A percentile compares a stretch with the other conserved stretches of the same genome.
Conservation (phyloP, 2,888 invertebrate genomes). For the Axea sp. region DNA sequence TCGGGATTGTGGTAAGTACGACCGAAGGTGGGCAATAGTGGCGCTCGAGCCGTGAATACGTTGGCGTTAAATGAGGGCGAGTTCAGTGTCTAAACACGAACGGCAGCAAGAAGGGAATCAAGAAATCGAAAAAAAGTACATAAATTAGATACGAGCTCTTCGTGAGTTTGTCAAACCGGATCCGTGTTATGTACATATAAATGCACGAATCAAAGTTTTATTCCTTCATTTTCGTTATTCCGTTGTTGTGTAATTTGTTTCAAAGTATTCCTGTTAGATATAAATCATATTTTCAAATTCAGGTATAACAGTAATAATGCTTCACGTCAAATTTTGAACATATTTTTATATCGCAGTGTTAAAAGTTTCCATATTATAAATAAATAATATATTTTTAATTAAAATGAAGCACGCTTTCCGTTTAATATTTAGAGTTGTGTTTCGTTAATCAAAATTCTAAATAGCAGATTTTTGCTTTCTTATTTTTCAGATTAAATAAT, state of each 20-base stretch:
- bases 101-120: slow-evolving; percentile 28
- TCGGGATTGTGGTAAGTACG: slow-evolving; percentile 20
- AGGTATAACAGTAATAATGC: too few species aligned
- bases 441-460: too few species aligned
- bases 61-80: slow-evolving; percentile 41
- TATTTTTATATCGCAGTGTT: too few species aligned
- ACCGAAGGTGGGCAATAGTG: slow-evolving; percentile 26
- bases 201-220: slow-evolving; percentile 27
- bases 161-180: slow-evolving; percentile 36
- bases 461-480: too few species aligned
- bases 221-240: slow-evolving; percentile 5
- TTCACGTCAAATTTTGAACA: too few species aligned
- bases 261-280: too few species aligned
- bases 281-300: too few species aligned
- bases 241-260: slow-evolving; percentile 21
- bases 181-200: slow-evolving; percentile 30
- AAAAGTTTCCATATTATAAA: too few species aligned
- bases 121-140: slow-evolving; percentile 25
- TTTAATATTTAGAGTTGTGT: too few species aligned
- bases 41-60: slow-evolving; percentile 41
- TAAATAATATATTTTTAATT: too few species aligned
- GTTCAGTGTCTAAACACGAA: slow-evolving; percentile 39
- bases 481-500: too few species aligned
- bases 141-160: slow-evolving; percentile 41
- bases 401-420: too few species aligned